Evolutionary conservation across 2,797 vertebrate genomes (phyloP).

Genomic region (Pangasius larnaudii): DNA sequence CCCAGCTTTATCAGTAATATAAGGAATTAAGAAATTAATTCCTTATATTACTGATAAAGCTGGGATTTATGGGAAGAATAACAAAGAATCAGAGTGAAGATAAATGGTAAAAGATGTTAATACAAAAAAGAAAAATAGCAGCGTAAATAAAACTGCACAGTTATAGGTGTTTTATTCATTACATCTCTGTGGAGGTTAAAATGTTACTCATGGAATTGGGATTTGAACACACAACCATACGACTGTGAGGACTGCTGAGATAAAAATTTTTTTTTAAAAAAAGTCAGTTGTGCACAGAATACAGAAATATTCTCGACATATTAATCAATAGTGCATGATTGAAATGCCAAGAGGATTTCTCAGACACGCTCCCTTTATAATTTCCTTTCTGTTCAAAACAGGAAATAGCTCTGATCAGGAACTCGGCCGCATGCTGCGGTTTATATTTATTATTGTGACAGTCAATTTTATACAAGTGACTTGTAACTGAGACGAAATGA

Average conservation of each 20-base stretch:
- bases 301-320: not conserved
- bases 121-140: not conserved
- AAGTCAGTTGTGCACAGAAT: not conserved
- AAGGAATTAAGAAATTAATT: not conserved
- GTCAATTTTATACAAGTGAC: not conserved
- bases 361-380: not conserved
- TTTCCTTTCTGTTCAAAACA: not conserved
- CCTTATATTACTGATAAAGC: too few relatives aligned
- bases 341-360: not conserved
- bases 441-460: not conserved
- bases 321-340: not conserved
- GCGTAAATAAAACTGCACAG: not conserved
- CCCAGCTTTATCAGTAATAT: not conserved
- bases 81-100: not conserved
- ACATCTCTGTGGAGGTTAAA: not conserved
- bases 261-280: too few relatives aligned
- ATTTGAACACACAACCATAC: not conserved
- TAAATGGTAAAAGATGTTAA: too few relatives aligned
- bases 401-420: not conserved
- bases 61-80: too few relatives aligned
- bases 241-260: not conserved
- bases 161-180: not conserved
- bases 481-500: not conserved
- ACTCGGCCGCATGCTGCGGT: not conserved
- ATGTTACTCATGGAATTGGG: not conserved